These are phyloP conservation scores for Solen grandis DNA, from an alignment of 1,140 invertebrate genomes.

Conservation along the genomic window DNA sequence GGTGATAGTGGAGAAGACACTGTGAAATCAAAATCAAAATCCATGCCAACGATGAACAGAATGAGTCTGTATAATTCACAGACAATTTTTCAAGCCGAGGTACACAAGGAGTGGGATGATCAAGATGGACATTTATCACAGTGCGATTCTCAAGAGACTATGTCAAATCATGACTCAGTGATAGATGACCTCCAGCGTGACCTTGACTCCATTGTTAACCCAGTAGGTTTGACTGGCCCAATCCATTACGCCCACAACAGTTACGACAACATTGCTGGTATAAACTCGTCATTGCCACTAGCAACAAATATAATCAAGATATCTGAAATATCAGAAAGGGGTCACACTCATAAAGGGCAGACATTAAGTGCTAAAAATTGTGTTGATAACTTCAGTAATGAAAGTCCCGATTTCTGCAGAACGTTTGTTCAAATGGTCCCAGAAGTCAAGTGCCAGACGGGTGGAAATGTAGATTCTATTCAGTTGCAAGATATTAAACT, in stretches of 20 bases:
- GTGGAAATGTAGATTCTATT: too few species aligned
- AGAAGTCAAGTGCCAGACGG: too few species aligned
- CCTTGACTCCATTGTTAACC: constrained; percentile 71
- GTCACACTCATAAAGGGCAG: too few species aligned
- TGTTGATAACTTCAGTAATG: too few species aligned
- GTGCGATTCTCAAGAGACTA: constrained; percentile 64
- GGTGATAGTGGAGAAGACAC: constrained; percentile 53
- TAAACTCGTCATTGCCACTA: constrained; percentile 1
- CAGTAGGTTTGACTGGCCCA: constrained; percentile 17
- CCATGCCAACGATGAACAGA: constrained; percentile 66
- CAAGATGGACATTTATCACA: constrained; percentile 57
- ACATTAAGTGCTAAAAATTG: too few species aligned
- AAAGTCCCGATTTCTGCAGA: too few species aligned
- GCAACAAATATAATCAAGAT: too few species aligned
- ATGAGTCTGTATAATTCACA: constrained; percentile 66
- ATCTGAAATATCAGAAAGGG: too few species aligned
- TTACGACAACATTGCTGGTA: constrained; percentile 28
- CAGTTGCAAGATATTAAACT: too few species aligned
- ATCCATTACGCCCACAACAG: constrained; percentile 7
- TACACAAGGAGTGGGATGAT: constrained; percentile 75
- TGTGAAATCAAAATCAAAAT: constrained; percentile 58
- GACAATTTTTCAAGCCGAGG: constrained; percentile 75
- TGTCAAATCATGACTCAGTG: constrained; percentile 60
- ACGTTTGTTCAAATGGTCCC: too few species aligned
- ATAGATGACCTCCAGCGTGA: constrained; percentile 72